phyloP scores from a whole-genome alignment of 2,888 invertebrate genomes.

The Chloroclysta siterata region DNA sequence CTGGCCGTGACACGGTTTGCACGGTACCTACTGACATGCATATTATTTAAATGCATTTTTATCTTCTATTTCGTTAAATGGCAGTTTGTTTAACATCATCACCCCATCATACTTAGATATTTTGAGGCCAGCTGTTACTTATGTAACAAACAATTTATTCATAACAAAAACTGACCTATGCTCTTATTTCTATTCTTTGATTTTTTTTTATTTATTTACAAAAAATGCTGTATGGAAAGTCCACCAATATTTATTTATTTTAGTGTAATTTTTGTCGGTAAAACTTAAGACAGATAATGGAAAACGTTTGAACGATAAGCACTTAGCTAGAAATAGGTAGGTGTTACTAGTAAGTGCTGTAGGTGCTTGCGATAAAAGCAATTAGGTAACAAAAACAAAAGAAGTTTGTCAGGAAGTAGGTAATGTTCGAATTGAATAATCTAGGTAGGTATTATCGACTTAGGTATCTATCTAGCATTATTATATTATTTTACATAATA shows the following conservation, averaged over 20 bases:
- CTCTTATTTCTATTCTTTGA: too few relatives aligned
- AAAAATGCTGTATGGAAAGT: too few relatives aligned
- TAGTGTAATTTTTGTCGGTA: too few relatives aligned
- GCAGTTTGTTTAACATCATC: background rate
- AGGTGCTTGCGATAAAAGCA: background rate
- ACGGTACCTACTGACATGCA: conserved; percentile 49
- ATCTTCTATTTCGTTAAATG: background rate
- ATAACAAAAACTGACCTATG: too few relatives aligned
- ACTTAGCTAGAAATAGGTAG: background rate
- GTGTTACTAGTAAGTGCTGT: background rate
- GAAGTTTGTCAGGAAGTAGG: background rate
- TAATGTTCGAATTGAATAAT: background rate
- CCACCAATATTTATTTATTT: too few relatives aligned
- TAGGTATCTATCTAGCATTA: too few relatives aligned
- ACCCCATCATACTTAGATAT: background rate
- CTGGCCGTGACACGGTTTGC: conserved; percentile 70
- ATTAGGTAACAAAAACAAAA: background rate
- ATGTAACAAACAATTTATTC: background rate
- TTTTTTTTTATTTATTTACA: too few relatives aligned
- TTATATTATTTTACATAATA: too few relatives aligned
- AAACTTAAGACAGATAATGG: background rate
- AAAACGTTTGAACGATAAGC: background rate
- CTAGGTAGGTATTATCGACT: background rate
- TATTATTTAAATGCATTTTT: conserved; percentile 35
- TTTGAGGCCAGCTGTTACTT: background rate